Conservation (phyloP, 1,140 invertebrate species). For the Eulimnadia texana region DNA sequence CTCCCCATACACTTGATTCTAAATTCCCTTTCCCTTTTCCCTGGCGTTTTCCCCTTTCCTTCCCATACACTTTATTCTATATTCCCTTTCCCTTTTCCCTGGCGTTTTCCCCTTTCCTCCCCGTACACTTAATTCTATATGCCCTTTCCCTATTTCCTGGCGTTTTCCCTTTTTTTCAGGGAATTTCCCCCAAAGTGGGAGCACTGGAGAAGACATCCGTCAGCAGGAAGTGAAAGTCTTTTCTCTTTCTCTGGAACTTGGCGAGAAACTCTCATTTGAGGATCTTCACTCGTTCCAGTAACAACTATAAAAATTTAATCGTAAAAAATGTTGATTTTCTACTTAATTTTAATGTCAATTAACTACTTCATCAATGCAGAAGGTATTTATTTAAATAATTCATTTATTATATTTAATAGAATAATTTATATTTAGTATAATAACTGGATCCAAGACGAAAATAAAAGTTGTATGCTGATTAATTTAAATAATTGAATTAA, state of each 20-base stretch:
- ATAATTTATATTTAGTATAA: no score
- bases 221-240: background rate
- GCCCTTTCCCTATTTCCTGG: no score
- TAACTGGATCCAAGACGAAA: background rate
- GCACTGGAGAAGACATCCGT: background rate
- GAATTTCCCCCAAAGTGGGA: background rate
- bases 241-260: background rate
- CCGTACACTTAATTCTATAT: no score
- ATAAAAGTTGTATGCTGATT: background rate
- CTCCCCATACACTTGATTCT: no score
- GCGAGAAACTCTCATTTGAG: background rate
- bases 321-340: no score
- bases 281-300: background rate
- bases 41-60: no score
- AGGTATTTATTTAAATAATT: no score
- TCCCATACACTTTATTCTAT: no score
- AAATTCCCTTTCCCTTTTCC: no score
- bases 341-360: background rate
- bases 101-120: no score
- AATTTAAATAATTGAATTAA: background rate
- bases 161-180: background rate
- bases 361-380: background rate
- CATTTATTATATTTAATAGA: no score
- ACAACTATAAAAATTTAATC: background rate
- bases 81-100: no score